Evolutionary conservation across 2,113 vertebrate genomes (phyloP), one percentile per base, ranked within the genome.

Genomic region (Larimichthys polyactis): DNA sequence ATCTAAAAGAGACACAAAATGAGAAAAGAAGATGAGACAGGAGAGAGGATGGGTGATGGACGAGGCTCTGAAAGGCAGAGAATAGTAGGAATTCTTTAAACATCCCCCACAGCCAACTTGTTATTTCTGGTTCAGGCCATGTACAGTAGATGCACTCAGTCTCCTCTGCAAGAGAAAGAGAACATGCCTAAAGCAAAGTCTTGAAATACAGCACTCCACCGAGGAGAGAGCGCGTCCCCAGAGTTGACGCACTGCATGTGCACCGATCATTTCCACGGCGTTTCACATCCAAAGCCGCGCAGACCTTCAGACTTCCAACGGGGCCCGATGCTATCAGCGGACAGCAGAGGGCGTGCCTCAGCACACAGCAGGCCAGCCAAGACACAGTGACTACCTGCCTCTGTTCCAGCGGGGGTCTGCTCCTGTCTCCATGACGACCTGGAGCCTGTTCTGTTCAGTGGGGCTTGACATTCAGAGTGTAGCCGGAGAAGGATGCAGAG

Each of bases 341-440:
- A 91, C 92, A 86, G 88, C 78, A 93, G 93, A 90, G 91, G 92
- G 90, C 91, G 91, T 78, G 55, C 81, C 83, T 88, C 66, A 54
- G 74, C 85, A 8, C 87, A 60, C 70, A 73, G 87, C 64, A 12
- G 83, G 77, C 84, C 87, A 48, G 89, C 89, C 90, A 89, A 92
- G 84, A 87, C 88, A 80, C 85, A 88, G 52, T 90, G 86, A 90
- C 91, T 89, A 93, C 91, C 91, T 93, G 91, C 82, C 88, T 92
- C 91, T 93, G 87, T 92, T 93, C 82, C 87, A 86, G 75, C 57
- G 51, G 90, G 92, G 87, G 86, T 87, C 89, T 91, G 88, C 89
- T 89, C 84, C 88, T 93, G 90, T 94, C 92, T 92, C 94, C 92
- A 93, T 94, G 92, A 91, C 94, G 89, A 94, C 92, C 91, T 78